phyloP scores from a whole-genome alignment of 2,888 invertebrate species.

The Chrysolina haemoptera region DNA sequence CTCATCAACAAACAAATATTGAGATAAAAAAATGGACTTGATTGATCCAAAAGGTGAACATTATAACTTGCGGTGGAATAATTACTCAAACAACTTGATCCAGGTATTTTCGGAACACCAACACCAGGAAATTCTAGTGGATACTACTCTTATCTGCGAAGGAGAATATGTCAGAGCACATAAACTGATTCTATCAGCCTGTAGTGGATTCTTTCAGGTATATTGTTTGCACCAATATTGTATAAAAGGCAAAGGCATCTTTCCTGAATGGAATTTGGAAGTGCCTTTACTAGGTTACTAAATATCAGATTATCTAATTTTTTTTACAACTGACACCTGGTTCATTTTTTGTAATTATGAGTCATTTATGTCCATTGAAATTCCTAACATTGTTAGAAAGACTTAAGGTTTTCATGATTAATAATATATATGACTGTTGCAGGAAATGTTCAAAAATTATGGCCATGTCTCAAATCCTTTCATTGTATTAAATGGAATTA shows the following conservation, averaged over 20 bases:
- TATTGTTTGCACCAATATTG: not conserved
- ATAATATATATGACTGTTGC: constrained; percentile 8
- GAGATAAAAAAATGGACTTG: not conserved
- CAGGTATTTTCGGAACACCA: constrained; percentile 70
- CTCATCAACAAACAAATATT: not conserved
- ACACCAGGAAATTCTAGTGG: constrained; percentile 68
- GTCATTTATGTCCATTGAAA: too few species aligned
- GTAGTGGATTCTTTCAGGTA: constrained; percentile 71
- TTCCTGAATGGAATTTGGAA: too few species aligned
- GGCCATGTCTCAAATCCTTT: constrained; percentile 63
- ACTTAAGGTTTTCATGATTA: not conserved
- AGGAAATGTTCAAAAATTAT: constrained; percentile 38
- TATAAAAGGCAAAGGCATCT: too few species aligned
- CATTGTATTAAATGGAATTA: constrained; percentile 69
- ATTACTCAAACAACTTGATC: constrained; percentile 70
- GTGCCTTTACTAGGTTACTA: too few species aligned
- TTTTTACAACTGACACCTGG: too few species aligned
- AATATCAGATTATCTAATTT: too few species aligned
- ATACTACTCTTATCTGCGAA: constrained; percentile 71
- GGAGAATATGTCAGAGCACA: constrained; percentile 71
- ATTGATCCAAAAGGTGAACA: constrained; percentile 39
- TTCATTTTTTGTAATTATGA: too few species aligned
- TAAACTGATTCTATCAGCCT: constrained; percentile 71
- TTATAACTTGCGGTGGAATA: constrained; percentile 72
- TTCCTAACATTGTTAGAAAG: too few species aligned